Base-by-base conservation (phyloP, 2,888 invertebrate species). In the Anorthoa munda region DNA sequence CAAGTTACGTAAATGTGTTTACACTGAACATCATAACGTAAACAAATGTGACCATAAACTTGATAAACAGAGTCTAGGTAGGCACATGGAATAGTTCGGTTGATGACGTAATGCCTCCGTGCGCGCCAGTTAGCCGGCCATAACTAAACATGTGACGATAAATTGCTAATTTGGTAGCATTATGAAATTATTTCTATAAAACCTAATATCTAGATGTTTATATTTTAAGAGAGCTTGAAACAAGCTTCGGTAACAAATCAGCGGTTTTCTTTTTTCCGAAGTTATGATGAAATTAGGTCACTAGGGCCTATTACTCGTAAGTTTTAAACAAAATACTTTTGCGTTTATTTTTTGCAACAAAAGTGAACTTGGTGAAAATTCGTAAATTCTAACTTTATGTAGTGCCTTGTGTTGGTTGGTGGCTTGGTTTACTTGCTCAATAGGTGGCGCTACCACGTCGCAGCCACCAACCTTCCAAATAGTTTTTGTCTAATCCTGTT, bases 1-100 rank as follows among this genome's bases (percentile, higher is more conserved):
- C 67, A 73, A 67, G 73, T 87, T 86, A 83, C 82, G 79, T 85
- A 80, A 86, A 80, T 80, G 60, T 88, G 82, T 87, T 87, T 87
- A 84, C 82, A 78, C 64, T 64, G 65, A 79, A 66, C 81, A 76
- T 81, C 71, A 73, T 81, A 86, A 87, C 81, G 85, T 90, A 90
- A 90, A 90, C 90, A 90, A 85, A 81, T 85, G 79, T 89, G 91
- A 85, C 90, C 90, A 87, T 90, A 90, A 90, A 89, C 89, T 90
- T 90, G 89, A 86, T 87, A 86, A 83, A 81, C 80, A 81, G 67
- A 79, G 75, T 75, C 65, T 59, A 80, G 69, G 72, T 82, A 83
- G 79, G 79, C 79, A 78, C 75, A 82, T 67, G 73, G 64, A 84
- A 86, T 75, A 77, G 76, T 79, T 81, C 56, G 65, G 60, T 46